Base-by-base conservation (phyloP, 2,888 invertebrate species). In the Diarsia rubi region DNA sequence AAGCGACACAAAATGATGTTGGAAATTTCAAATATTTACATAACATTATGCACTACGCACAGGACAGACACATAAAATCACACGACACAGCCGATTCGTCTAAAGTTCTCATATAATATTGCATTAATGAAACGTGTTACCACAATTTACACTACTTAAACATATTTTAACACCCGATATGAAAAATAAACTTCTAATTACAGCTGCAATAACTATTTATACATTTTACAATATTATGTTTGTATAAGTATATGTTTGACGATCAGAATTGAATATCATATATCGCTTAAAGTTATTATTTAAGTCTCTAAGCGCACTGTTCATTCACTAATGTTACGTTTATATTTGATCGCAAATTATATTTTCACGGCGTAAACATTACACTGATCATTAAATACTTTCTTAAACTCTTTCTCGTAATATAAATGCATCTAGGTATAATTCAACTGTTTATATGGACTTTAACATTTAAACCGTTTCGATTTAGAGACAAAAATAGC, bases 181-280 rank as follows among this genome's bases (percentile, higher is more conserved):
- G 96, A 96, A 96, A 96, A 96, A 96, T 96, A 96, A 96, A 96
- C 95, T 93, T 95, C 96, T 96, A 96, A 96, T 95, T 96, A 96
- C 95, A 95, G 96, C 94, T 95, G 96, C 96, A 96, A 95, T 96
- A 96, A 96, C 95, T 96, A 96, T 96, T 96, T 96, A 95, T 96
- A 96, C 95, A 96, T 96, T 96, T 94, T 95, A 95, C 91, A 94
- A 93, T 94, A 93, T 90, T 86, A 92, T 93, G 93, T 93, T 91
- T 92, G 90, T 92, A 91, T 78, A n/a, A n/a, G n/a, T n/a, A 78
- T 91, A 92, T 94, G 93, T 81, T 88, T 87, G 87, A 87, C 87
- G 85, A 82, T 89, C 85, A 80, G 86, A 87, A 88, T 89, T 88
- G 86, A 88, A 88, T 92, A 87, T 88, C 70, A 86, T 84, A 92